A percentile compares a stretch with the other conserved stretches of the same genome.
These are phyloP conservation scores for Sphyrna mokarran DNA, from an alignment of 2,113 vertebrate genomes.

Conservation along the genomic window DNA sequence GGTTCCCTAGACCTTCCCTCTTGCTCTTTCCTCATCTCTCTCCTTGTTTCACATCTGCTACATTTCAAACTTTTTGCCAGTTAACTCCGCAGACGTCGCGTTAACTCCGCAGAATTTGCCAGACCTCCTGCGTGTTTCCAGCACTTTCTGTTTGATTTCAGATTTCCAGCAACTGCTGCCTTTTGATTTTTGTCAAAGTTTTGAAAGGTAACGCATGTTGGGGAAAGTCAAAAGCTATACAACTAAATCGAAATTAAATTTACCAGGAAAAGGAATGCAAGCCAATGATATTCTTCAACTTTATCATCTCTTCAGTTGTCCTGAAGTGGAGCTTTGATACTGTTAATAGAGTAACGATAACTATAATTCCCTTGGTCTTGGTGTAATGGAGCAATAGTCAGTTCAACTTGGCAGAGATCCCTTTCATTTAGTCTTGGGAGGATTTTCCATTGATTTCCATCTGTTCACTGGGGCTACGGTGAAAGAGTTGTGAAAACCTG, in stretches of 20 bases:
- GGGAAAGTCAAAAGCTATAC: background rate
- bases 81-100: background rate
- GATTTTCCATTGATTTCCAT: background rate
- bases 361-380: background rate
- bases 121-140: background rate
- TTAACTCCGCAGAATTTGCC: background rate
- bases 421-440: background rate
- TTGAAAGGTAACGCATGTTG: background rate
- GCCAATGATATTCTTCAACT: background rate
- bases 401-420: background rate
- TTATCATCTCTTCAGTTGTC: background rate
- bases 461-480: background rate
- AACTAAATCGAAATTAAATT: background rate
- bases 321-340: background rate
- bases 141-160: background rate
- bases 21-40: background rate
- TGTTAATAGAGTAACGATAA: background rate
- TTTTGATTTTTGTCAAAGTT: background rate
- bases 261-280: background rate
- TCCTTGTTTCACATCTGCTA: background rate
- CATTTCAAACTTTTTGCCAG: background rate
- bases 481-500: background rate
- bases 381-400: background rate
- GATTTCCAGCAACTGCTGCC: background rate
- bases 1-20: background rate